phyloP scores from a whole-genome alignment of 2,113 vertebrate genomes.

The Numida meleagris region DNA sequence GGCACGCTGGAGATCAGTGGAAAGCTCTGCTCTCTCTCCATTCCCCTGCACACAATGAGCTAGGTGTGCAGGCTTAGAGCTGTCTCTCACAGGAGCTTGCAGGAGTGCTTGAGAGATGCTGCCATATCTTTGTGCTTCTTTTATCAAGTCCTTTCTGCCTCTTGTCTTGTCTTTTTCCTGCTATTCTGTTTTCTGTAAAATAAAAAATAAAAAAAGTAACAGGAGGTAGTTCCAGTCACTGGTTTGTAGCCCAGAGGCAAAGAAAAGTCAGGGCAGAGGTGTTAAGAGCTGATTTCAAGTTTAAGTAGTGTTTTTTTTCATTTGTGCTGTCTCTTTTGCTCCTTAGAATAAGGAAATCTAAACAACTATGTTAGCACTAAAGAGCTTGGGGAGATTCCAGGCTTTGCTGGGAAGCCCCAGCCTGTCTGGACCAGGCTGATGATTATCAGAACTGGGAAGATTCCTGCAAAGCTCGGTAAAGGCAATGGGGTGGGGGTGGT shows the following conservation, averaged over 20 bases:
- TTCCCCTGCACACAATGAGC: background rate
- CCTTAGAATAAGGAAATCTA: background rate
- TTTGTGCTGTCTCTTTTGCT: conserved; percentile 3
- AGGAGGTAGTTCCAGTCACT: background rate
- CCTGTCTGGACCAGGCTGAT: background rate
- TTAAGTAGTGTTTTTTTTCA: background rate
- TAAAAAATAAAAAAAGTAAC: background rate
- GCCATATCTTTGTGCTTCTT: background rate
- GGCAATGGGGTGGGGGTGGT: background rate
- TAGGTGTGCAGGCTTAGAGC: background rate
- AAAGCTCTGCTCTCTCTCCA: background rate
- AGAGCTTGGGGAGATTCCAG: conserved; percentile 1
- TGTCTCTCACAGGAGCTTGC: background rate
- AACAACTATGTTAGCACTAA: background rate
- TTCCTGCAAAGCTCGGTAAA: background rate
- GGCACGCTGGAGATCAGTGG: fast-evolving
- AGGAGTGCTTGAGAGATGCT: background rate
- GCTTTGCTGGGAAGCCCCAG: background rate
- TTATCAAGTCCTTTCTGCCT: background rate
- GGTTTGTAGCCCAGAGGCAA: conserved; percentile 28
- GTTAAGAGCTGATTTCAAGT: background rate
- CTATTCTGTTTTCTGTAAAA: conserved; percentile 6
- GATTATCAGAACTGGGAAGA: background rate
- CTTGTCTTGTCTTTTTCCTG: conserved; percentile 62
- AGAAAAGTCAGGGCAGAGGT: background rate